Evolutionary conservation across 1,140 invertebrate species (phyloP).

Genomic region (Pseudomyrmex dendroicus): DNA sequence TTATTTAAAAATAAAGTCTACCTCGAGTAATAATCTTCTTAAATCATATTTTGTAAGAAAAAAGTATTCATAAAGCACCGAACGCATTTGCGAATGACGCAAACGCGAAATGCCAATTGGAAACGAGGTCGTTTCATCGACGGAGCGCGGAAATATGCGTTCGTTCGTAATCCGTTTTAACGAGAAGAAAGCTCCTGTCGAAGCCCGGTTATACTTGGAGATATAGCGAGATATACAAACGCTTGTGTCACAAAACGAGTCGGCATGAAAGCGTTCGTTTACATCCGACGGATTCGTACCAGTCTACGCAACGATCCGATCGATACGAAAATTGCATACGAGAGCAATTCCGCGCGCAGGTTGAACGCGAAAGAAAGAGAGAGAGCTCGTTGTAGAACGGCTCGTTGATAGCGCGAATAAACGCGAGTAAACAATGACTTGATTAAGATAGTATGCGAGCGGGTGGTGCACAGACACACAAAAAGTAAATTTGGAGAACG

Average conservation of each 20-base stretch:
- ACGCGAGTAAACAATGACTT: conserved; percentile 25
- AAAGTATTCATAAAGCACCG: background rate
- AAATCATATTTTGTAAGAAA: too few relatives aligned
- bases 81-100: background rate
- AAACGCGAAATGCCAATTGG: background rate
- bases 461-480: too few relatives aligned
- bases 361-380: background rate
- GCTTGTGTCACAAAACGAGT: conserved; percentile 31
- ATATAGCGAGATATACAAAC: background rate
- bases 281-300: background rate
- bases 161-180: conserved; percentile 45
- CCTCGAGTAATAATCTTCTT: too few relatives aligned
- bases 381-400: background rate
- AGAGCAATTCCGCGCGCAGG: conserved; percentile 3
- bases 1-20: background rate
- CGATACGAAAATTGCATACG: conserved; percentile 25
- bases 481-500: background rate
- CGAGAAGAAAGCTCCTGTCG: conserved; percentile 55
- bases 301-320: conserved; percentile 16
- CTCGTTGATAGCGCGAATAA: conserved; percentile 24
- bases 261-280: conserved; percentile 33
- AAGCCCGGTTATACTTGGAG: background rate
- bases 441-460: conserved; percentile 19
- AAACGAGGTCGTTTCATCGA: conserved; percentile 58
- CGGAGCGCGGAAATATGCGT: background rate